Evolutionary conservation across 2,113 vertebrate genomes (phyloP), one percentile per base, ranked within the genome.

Genomic region (Ageneiosus marmoratus): DNA sequence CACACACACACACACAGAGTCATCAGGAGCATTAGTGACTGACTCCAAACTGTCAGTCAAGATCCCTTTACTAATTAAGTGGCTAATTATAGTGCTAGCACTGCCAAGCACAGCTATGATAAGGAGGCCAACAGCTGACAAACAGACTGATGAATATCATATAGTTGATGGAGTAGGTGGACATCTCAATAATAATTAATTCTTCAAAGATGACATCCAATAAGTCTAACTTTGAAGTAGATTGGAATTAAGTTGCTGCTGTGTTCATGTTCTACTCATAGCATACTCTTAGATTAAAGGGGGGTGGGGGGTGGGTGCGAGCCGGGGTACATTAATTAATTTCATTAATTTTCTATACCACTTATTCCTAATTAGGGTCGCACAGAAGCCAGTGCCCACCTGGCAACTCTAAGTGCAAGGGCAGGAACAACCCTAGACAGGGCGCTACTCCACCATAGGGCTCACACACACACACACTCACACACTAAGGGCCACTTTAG

Each of bases 41-140:
- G 89, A 88, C 89, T 90, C 87, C 88, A 90, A 90, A 90, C 87
- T 90, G 89, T 90, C 89, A 90, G 75, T 89, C 88, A 89, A 87
- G 75, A 82, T 79, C 75, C 76, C 51, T 76, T 80, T 86, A 77
- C 89, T 90, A 90, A 90, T 90, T 90, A 90, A 88, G 84, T 80
- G 79, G 86, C 87, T 90, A 90, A 90, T 89, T 88, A 89, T 90
- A 90, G 88, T 60, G 85, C 82, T 85, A 86, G 81, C 82, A 76
- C 88, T 84, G 77, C 82, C 80, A 85, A 85, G 82, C 81, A 60
- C 78, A 48, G 75, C 77, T 65, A 70, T 80, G 84, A 86, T 89
- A 89, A 88, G 86, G 89, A 86, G 87, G 88, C 88, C 88, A 88
- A 83, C 50, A 80, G 78, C 79, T 84, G 85, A 83, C 84, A 84